Evolutionary conservation across 2,797 vertebrate species (phyloP).

Genomic region (Orientallactaga sibirica): DNA sequence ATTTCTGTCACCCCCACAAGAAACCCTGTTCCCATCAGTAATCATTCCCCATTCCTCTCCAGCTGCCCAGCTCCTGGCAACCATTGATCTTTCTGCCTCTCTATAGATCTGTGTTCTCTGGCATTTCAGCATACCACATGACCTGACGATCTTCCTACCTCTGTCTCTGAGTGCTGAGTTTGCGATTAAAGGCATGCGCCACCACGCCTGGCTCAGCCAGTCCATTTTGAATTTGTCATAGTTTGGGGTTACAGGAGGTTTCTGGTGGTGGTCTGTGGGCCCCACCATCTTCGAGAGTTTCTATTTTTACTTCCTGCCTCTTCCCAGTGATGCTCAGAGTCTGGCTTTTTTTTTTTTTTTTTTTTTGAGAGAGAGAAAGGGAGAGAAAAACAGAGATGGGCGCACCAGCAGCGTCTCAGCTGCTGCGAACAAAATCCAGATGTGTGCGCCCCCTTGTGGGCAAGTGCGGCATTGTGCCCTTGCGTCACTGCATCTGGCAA

Average conservation of each 20-base stretch:
- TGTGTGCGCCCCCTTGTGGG: no score
- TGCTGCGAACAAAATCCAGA: no score
- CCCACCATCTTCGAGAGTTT: neutral
- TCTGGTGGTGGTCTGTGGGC: neutral
- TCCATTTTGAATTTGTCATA: neutral
- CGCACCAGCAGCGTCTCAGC: no score
- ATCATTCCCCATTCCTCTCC: neutral
- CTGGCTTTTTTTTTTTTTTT: neutral
- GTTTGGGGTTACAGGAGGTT: neutral
- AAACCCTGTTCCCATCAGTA: neutral
- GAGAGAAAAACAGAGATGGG: no score
- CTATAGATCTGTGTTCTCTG: neutral
- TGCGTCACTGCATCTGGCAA: no score
- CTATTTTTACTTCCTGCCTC: neutral
- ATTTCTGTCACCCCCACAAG: neutral
- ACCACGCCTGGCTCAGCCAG: no score
- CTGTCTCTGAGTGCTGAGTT: no score
- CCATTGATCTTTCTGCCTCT: neutral
- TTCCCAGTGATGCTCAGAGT: neutral
- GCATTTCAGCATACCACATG: accelerated
- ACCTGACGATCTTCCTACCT: neutral
- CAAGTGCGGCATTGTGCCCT: no score
- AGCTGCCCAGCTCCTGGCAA: neutral
- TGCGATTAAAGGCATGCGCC: no score
- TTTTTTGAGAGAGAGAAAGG: no score